These are phyloP conservation scores for Pica pica DNA, from an alignment of 2,113 vertebrate species.

Conservation along the genomic window DNA sequence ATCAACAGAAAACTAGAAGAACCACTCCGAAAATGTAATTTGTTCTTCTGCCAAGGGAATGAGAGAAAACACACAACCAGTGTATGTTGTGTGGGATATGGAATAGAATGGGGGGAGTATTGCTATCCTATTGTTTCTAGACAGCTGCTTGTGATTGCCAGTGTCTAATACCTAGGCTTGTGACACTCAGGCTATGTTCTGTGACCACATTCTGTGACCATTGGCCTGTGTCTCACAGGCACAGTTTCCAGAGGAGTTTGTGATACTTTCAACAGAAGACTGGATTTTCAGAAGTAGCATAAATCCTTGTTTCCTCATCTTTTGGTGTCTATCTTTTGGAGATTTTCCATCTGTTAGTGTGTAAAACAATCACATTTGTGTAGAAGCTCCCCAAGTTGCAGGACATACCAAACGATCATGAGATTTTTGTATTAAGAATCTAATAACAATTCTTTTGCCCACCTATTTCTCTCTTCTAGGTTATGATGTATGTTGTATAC, in stretches of 20 bases:
- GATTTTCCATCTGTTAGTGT: background rate
- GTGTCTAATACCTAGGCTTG: background rate
- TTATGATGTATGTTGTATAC: background rate
- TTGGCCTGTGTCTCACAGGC: background rate
- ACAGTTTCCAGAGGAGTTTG: background rate
- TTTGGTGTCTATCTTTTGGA: background rate
- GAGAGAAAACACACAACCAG: background rate
- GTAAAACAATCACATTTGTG: background rate
- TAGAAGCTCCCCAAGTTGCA: background rate
- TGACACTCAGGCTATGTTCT: background rate
- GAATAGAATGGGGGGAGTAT: background rate
- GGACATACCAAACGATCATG: background rate
- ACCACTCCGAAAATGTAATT: background rate
- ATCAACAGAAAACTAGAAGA: background rate
- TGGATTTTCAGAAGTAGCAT: background rate
- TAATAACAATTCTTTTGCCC: background rate
- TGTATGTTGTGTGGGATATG: background rate
- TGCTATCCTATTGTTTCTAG: background rate
- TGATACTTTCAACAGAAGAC: background rate
- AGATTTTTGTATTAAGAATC: background rate
- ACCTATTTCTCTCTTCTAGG: background rate
- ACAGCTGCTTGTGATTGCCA: background rate
- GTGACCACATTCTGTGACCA: background rate
- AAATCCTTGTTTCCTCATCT: background rate
- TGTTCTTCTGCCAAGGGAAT: background rate